Base-by-base conservation (phyloP, 2,888 invertebrate species). In the Parapristionchus giblindavisi region DNA sequence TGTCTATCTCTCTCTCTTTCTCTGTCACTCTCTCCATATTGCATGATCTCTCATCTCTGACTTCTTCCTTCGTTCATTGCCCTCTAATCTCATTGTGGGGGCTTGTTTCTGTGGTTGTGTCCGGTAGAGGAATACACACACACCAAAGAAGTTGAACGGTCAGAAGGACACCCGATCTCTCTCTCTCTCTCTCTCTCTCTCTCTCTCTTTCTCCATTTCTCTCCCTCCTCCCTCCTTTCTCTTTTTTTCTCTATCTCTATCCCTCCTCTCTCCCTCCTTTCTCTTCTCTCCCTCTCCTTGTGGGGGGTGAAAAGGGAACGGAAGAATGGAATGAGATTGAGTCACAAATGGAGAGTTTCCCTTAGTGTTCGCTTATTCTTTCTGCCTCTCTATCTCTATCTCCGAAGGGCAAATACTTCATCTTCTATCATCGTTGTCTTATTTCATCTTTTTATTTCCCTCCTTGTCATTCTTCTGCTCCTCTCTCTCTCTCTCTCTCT, bases 191-290 rank as follows among this genome's bases (percentile, higher is more conserved):
- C 60, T 11, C 36, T 36, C 17, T n/a, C 6, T n/a, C 54, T 32
- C 21, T 61, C 24, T 6, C 8, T 61, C 27, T 40, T 24, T 24
- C 40, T 24, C 40, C 61, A 43, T 14, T 43, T 14, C 43, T 43
- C 34, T 24, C 61, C 27, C n/a, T 24, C 8, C 38, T 61, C 32
- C 27, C 29, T 40, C 14, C 38, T 32, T 38, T 21, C 38, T 32
- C 38, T 61, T 40, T 24, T 61, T 40, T 61, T 60, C 38, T 61
- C 61, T 2, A 27, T 24, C 24, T 61, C 61, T 40, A 24, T 61
- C 38, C 61, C 32, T 32, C 24, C 61, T 38, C 34, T 60, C 34
- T 21, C 54, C 34, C 21, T 36, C 34, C n/a, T 34, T 6, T 40
- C 40, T 40, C 61, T 61, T 38, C 38, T 40, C 27, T 61, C 61